Evolutionary conservation across 2,113 vertebrate genomes (phyloP), one percentile per base, ranked within the genome.

Genomic region (Meleagris gallopavo): DNA sequence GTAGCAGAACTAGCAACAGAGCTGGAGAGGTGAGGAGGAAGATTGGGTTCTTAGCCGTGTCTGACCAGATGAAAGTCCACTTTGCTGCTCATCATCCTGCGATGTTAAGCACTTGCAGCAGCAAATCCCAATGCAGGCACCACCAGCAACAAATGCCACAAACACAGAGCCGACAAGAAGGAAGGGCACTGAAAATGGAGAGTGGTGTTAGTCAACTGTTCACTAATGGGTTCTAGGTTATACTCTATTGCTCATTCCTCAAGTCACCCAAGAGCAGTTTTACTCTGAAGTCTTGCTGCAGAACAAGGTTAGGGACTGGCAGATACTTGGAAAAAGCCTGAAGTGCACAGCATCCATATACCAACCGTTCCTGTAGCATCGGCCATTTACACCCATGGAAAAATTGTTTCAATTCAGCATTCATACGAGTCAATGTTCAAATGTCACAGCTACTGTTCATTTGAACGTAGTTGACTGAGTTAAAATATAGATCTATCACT

Each of bases 91-190:
- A 13, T 92, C 85, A 1, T 81, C 60, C 67, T 95, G 94, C 29
- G 97, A 94, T 82, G 94, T 97, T 27, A 97, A 61, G 69, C 97
- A 96, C 32, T 91, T 95, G 90, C 97, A 97, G 83, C 97, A 98
- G 88, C 96, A 97, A 34, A 97, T 79, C 21, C 97, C 98, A 41
- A 96, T 72, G 4, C 97, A 80, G 13, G 96, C 75, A 13, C 98
- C 96, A 0, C 97, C 61, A 30, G 91, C 72, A 7, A 98, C 54
- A 30, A 98, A 97, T 1, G 92, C 94, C 81, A 97, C 89, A 34
- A 98, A 97, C 1, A 96, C 29, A 1, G 97, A 95, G 10, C 95
- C 91, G 19, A 97, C 95, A 2, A 97, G 97, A 48, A 98, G 95
- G 91, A 98, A 98, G 0, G 97, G 98, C 86, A 97, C 98, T 98